Conservation (phyloP, 2,797 vertebrate genomes). For the Leuciscus waleckii region DNA sequence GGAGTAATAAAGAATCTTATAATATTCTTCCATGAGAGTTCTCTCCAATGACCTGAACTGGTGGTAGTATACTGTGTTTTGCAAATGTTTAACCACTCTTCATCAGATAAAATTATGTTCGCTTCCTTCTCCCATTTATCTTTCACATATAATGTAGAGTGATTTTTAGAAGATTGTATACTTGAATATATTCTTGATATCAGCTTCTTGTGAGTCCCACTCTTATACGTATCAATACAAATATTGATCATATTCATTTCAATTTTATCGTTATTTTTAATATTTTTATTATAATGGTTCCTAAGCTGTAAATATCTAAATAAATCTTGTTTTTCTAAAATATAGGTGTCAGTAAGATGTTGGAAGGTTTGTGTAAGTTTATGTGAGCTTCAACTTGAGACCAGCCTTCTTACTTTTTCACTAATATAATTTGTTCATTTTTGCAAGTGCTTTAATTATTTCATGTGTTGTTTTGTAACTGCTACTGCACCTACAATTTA, state of each 20-base stretch:
- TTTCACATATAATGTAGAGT: too few species aligned
- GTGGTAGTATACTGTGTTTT: background rate
- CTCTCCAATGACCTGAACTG: background rate
- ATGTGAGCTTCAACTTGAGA: background rate
- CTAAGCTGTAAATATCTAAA: too few species aligned
- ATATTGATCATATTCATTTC: too few species aligned
- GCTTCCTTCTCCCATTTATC: background rate
- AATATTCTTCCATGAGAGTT: background rate
- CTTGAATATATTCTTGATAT: too few species aligned
- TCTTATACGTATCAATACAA: too few species aligned
- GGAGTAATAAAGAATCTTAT: background rate
- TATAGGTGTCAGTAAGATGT: too few species aligned
- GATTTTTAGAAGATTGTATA: too few species aligned
- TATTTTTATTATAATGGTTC: too few species aligned
- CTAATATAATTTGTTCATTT: background rate
- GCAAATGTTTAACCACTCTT: background rate
- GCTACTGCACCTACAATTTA: conserved; percentile 1
- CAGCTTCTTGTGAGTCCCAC: too few species aligned
- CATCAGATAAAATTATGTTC: background rate
- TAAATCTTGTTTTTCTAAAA: too few species aligned
- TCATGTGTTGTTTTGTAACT: background rate
- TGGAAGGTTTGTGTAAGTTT: background rate
- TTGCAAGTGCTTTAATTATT: background rate
- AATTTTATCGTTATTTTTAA: too few species aligned
- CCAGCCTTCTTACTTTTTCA: background rate